These are phyloP conservation scores for Hypolimnas misippus DNA, from an alignment of 2,888 invertebrate genomes.

Conservation along the genomic window DNA sequence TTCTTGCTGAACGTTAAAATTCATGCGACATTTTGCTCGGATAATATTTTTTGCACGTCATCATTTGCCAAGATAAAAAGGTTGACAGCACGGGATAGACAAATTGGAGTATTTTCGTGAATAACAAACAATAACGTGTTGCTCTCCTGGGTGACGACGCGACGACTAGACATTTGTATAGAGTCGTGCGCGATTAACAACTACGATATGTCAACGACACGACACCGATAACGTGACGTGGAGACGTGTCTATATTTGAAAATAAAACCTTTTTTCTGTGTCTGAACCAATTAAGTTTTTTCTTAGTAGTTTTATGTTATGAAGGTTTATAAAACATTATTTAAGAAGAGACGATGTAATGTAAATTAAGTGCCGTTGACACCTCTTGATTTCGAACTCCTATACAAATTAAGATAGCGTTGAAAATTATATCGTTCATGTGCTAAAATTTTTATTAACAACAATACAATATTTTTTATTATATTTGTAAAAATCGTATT, in stretches of 20 bases:
- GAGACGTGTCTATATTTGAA: neutral
- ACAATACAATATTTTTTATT: too few species aligned
- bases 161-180: neutral
- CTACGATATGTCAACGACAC: neutral
- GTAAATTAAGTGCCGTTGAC: too few species aligned
- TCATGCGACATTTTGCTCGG: conserved; percentile 14
- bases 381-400: too few species aligned
- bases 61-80: conserved; percentile 61
- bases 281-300: too few species aligned
- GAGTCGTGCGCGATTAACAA: neutral
- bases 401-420: too few species aligned
- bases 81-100: conserved; percentile 60
- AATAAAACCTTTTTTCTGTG: too few species aligned
- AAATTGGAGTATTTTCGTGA: conserved; percentile 63
- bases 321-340: too few species aligned
- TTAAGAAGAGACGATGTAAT: too few species aligned
- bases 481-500: too few species aligned
- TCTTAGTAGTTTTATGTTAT: too few species aligned
- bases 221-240: neutral
- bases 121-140: conserved; percentile 64
- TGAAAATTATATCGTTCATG: too few species aligned
- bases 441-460: too few species aligned
- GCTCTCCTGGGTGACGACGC: conserved; percentile 17
- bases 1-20: conserved; percentile 19
- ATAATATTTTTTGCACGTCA: conserved; percentile 47